Evolutionary conservation across 2,888 invertebrate genomes (phyloP).

Genomic region (Merodon equestris): DNA sequence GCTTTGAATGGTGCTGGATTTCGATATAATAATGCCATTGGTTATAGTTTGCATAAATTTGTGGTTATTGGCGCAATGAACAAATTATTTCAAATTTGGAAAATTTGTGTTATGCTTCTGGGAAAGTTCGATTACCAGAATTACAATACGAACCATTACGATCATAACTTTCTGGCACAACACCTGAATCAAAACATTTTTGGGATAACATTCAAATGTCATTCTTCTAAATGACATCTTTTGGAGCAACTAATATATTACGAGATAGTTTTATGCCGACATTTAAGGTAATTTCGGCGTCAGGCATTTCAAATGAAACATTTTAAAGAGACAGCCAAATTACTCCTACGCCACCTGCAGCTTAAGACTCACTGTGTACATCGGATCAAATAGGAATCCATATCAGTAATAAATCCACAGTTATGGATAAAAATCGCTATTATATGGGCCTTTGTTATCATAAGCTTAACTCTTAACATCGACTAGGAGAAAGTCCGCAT

Average conservation of each 20-base stretch:
- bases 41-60: conserved; percentile 13
- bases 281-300: too few species aligned
- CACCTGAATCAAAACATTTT: conserved; percentile 20
- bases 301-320: too few species aligned
- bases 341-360: too few species aligned
- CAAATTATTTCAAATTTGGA: conserved; percentile 22
- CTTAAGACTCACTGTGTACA: too few species aligned
- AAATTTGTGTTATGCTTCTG: conserved; percentile 15
- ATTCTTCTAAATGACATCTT: conserved; percentile 5
- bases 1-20: conserved; percentile 15
- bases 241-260: conserved; percentile 6
- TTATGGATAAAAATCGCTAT: too few species aligned
- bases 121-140: conserved; percentile 19
- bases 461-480: too few species aligned
- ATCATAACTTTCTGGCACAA: conserved; percentile 14
- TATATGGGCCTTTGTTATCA: too few species aligned
- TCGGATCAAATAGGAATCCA: too few species aligned
- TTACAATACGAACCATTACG: neutral
- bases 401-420: too few species aligned
- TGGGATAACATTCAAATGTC: conserved; percentile 13
- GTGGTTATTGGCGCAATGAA: conserved; percentile 12
- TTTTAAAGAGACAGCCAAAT: too few species aligned
- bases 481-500: too few species aligned
- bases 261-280: neutral
- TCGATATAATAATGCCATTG: conserved; percentile 16